Percentiles rank a stretch among this genome's conserved stretches.
These are phyloP conservation scores for Dusona sp. DNA, from an alignment of 2,888 invertebrate species.

Conservation along the genomic window DNA sequence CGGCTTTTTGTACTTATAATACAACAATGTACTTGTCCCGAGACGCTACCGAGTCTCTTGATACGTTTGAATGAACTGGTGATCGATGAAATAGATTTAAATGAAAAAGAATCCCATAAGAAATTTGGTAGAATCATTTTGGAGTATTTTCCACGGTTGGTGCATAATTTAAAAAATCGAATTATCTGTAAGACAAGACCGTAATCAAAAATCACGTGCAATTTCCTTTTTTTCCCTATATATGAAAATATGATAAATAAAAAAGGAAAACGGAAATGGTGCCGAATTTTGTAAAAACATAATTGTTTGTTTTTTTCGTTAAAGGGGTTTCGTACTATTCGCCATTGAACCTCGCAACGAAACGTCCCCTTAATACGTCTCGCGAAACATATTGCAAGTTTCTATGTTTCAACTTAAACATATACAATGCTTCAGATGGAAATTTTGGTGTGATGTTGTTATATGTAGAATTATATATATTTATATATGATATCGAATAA, in stretches of 20 bases:
- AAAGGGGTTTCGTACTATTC: conserved; percentile 13
- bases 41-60: too few relatives aligned
- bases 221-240: conserved; percentile 49
- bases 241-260: neutral
- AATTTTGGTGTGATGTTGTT: conserved; percentile 61
- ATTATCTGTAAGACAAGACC: conserved; percentile 50
- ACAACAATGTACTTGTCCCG: too few relatives aligned
- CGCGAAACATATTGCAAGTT: neutral
- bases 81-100: conserved; percentile 1
- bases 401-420: neutral
- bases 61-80: neutral
- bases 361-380: conserved; percentile 13
- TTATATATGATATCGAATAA: conserved; percentile 62
- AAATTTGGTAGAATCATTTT: neutral
- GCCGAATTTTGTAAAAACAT: conserved; percentile 65
- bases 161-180: conserved; percentile 25
- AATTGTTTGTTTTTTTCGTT: conserved; percentile 42
- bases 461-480: conserved; percentile 49
- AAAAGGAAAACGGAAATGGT: conserved; percentile 56
- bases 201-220: conserved; percentile 70
- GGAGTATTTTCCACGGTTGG: conserved; percentile 16
- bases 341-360: conserved; percentile 23
- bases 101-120: neutral
- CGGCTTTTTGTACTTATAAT: neutral
- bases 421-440: conserved; percentile 21